Conservation (phyloP, 2,888 invertebrate species). For the Dendrolimus houi region DNA sequence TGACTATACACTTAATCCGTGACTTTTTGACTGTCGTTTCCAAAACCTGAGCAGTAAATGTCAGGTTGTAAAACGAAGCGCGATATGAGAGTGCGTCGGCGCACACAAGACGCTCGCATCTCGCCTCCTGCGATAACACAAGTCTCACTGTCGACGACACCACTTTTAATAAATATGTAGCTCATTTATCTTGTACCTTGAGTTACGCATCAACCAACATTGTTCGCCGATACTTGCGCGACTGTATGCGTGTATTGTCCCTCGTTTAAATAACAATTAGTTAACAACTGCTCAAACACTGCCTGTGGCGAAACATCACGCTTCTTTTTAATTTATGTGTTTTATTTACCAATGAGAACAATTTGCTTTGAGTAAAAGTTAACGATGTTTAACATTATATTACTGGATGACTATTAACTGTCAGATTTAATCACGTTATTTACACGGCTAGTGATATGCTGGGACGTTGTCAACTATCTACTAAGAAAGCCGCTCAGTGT, state of each 20-base stretch:
- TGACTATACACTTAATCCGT: conserved; percentile 53
- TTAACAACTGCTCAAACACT: conserved; percentile 14
- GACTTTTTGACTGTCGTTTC: conserved; percentile 53
- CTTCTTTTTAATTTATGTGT: conserved; percentile 2
- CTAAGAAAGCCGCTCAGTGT: background rate
- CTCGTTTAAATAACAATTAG: conserved; percentile 20
- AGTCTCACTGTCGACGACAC: conserved; percentile 51
- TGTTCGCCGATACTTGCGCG: conserved; percentile 24
- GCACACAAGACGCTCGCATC: conserved; percentile 57
- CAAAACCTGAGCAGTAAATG: conserved; percentile 64
- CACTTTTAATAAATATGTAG: conserved; percentile 61
- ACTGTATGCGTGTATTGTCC: conserved; percentile 14
- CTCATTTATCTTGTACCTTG: conserved; percentile 60
- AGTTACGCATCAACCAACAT: conserved; percentile 42
- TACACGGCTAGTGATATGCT: background rate
- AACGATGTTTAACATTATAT: background rate
- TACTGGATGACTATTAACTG: background rate
- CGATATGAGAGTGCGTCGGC: conserved; percentile 51
- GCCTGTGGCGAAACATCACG: background rate
- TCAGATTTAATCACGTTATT: background rate
- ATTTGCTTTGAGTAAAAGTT: background rate
- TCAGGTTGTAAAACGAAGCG: conserved; percentile 56
- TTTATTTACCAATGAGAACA: background rate
- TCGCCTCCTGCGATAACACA: conserved; percentile 61
- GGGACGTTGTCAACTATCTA: conserved; percentile 6